These are phyloP conservation scores for Bambusicola thoracicus DNA, from an alignment of 2,113 vertebrate species.

Conservation along the genomic window DNA sequence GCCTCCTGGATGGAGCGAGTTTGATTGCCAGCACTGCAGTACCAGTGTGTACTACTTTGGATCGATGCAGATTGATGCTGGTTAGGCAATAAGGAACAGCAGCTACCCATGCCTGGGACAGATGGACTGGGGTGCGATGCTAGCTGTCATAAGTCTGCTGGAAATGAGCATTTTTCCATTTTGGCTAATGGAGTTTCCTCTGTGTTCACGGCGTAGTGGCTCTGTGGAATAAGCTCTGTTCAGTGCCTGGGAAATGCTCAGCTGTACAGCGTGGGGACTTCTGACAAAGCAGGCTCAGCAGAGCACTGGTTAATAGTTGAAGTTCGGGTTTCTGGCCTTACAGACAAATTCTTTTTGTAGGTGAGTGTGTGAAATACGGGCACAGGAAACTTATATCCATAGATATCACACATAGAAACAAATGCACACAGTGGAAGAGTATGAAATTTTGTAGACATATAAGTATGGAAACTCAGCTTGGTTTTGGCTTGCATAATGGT, in stretches of 20 bases:
- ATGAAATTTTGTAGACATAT: fast-evolving
- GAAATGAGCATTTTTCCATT: neutral
- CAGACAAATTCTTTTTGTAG: neutral
- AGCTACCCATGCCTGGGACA: neutral
- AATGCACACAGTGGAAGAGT: neutral
- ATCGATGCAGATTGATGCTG: neutral
- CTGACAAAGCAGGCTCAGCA: neutral
- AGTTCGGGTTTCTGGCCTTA: neutral
- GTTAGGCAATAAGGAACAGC: neutral
- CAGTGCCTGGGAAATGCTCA: neutral
- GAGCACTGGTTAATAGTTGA: neutral
- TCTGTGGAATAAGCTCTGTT: neutral
- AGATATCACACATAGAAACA: neutral
- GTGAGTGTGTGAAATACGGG: neutral
- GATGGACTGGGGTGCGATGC: neutral
- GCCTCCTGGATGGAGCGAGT: neutral
- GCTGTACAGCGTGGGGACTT: fast-evolving
- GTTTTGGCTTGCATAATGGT: neutral
- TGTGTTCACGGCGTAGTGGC: neutral
- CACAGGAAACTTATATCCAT: neutral
- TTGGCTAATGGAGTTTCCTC: neutral
- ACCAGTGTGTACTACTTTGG: neutral
- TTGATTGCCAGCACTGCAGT: neutral
- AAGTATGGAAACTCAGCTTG: neutral
- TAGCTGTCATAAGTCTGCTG: neutral